Base-by-base conservation (phyloP, 2,888 invertebrate species). In the Dasysyrphus tricinctus region DNA sequence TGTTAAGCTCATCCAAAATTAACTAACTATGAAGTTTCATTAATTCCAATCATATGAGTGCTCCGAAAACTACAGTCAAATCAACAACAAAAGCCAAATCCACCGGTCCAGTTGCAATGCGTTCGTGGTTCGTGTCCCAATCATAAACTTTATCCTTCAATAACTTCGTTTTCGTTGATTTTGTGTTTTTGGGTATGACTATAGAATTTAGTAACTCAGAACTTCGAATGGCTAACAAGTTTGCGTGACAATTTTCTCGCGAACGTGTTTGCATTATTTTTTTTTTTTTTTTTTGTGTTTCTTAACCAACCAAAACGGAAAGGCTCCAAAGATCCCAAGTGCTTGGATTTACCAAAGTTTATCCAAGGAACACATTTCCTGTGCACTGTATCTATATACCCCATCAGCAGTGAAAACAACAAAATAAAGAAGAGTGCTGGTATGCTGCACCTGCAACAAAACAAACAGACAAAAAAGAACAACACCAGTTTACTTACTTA, bases 201-300 rank as follows among this genome's bases (percentile, higher is more conserved):
- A 3, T 51, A 12, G 32, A 11, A 47, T 44, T 44, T 11, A 29
- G 42, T n/a, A 44, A 65, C 29, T 65, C 24, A 2, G 14, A 61
- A 61, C 61, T 61, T 19, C 8, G 39, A 61, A 61, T 5, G 39
- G 24, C 61, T 61, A 61, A 61, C 61, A 61, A 61, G 61, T 11
- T 69, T 47, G 37, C 77, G 39, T 59, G 69, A 69, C 57, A 77
- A 69, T 69, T 44, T 69, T 69, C 69, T 69, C 59, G 7, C 57
- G 47, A 39, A 39, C 29, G 34, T 77, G 69, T 69, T 69, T 69
- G 77, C 32, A 24, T 65, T 74, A n/a, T 57, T 24, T 49, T 57
- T 39, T 34, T 59, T 16, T 37, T 11, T 19, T 19, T n/a, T 16
- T 16, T 16, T 24, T 59, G 16, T 37, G 6, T 14, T 19, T 59